Conservation (phyloP, 2,797 vertebrate species). For the Rhinoraja longicauda region DNA sequence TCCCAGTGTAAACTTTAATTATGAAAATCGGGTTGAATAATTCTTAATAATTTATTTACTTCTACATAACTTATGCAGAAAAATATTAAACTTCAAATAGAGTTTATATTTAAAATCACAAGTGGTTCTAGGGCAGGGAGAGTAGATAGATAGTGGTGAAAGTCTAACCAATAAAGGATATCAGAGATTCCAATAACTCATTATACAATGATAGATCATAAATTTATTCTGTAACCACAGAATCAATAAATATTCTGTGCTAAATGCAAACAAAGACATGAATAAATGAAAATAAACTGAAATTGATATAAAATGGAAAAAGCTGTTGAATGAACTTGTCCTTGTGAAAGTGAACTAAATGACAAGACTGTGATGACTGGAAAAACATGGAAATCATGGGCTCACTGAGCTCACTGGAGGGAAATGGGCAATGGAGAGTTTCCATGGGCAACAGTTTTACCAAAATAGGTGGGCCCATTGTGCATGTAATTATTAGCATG, state of each 20-base stretch:
- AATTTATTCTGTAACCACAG: not conserved
- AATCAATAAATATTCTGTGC: not conserved
- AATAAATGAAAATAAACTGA: not conserved
- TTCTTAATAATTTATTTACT: not conserved
- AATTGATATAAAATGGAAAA: slow-evolving; percentile 2
- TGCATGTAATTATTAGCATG: not conserved
- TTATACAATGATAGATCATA: not conserved
- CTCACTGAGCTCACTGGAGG: not conserved
- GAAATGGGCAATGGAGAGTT: not conserved
- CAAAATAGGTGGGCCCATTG: not conserved
- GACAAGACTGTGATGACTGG: not conserved
- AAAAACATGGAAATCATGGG: not conserved
- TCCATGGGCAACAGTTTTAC: no score
- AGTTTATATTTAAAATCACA: not conserved
- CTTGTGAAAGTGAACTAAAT: not conserved
- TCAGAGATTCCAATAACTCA: not conserved
- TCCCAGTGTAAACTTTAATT: not conserved
- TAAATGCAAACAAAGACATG: not conserved
- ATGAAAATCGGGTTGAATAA: not conserved
- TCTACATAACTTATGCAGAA: not conserved
- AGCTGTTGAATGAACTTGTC: not conserved
- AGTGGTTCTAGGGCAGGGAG: not conserved
- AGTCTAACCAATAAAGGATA: not conserved
- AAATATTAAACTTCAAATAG: not conserved
- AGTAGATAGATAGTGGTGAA: not conserved